These are phyloP conservation scores for Aldrovandia affinis DNA, from an alignment of 2,797 vertebrate genomes.

Conservation along the genomic window DNA sequence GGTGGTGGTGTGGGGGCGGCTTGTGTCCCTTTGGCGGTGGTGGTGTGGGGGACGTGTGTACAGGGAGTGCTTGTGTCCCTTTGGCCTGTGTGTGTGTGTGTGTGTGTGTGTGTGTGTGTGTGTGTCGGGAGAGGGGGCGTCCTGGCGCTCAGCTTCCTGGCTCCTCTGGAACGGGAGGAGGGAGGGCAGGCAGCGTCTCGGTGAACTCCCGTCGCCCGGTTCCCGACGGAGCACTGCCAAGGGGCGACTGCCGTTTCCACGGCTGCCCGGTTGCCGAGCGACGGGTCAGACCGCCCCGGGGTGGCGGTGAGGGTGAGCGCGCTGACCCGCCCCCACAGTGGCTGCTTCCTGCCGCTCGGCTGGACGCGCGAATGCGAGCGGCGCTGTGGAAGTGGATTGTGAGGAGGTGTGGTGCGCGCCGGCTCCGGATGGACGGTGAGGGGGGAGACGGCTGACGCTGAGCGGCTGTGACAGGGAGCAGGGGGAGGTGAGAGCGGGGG, in stretches of 20 bases:
- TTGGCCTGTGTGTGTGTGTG: too few species aligned
- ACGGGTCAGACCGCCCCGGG: constrained; percentile 36
- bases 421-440: constrained; percentile 42
- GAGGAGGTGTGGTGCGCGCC: constrained; percentile 24
- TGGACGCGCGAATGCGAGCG: not conserved
- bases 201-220: constrained; percentile 47
- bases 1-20: not conserved
- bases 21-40: not conserved
- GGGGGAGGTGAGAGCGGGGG: constrained; percentile 7
- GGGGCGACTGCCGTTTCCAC: not conserved
- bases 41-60: too few species aligned
- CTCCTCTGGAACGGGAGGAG: constrained; percentile 25
- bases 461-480: constrained; percentile 13
- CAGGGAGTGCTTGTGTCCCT: too few species aligned
- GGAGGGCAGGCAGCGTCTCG: constrained; percentile 50
- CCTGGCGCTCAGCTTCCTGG: too few species aligned
- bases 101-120: too few species aligned
- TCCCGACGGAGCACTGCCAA: constrained; percentile 39
- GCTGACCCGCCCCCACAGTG: too few species aligned
- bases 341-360: too few species aligned
- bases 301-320: not conserved
- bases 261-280: not conserved
- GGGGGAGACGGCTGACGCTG: not conserved
- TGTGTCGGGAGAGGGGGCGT: too few species aligned
- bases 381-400: too few species aligned